phyloP scores from a whole-genome alignment of 1,140 invertebrate species.

The Pseudomyrmex dendroicus region DNA sequence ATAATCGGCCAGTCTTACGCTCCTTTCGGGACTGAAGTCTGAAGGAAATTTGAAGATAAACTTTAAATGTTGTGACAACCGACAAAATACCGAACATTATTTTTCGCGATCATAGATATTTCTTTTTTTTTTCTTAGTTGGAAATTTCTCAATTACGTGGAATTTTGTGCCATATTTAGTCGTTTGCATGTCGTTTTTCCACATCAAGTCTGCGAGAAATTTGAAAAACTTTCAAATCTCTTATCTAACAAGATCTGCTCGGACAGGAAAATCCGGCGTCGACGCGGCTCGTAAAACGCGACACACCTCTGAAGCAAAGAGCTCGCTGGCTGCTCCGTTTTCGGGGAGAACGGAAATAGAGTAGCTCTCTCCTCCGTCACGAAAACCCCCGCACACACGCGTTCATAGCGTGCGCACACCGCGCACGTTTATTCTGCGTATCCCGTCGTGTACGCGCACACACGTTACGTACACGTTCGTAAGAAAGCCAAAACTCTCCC shows the following conservation, averaged over 20 bases:
- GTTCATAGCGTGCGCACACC: not conserved
- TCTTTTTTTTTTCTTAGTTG: too few relatives aligned
- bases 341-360: slow-evolving; percentile 82
- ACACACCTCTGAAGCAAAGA: slow-evolving; percentile 49
- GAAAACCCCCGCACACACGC: slow-evolving; percentile 33
- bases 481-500: slow-evolving; percentile 16
- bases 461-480: slow-evolving; percentile 28
- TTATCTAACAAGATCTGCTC: too few relatives aligned
- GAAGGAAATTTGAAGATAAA: not conserved
- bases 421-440: slow-evolving; percentile 55
- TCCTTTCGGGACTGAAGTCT: slow-evolving; percentile 82
- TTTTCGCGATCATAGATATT: not conserved
- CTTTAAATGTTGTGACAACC: not conserved
- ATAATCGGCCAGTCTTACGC: slow-evolving; percentile 80
- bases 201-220: too few relatives aligned
- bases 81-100: too few relatives aligned
- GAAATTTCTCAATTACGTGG: too few relatives aligned
- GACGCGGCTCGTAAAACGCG: slow-evolving; percentile 45
- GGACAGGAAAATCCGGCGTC: slow-evolving; percentile 18
- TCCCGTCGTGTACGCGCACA: slow-evolving; percentile 56
- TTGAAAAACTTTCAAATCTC: too few relatives aligned
- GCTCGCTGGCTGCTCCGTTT: slow-evolving; percentile 69
- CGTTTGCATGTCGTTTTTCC: too few relatives aligned
- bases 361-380: slow-evolving; percentile 26
- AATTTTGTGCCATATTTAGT: too few relatives aligned